Evolutionary conservation across 2,888 invertebrate genomes (phyloP), one percentile per base, ranked within the genome.

Genomic region (Chrysopilus asiliformis): DNA sequence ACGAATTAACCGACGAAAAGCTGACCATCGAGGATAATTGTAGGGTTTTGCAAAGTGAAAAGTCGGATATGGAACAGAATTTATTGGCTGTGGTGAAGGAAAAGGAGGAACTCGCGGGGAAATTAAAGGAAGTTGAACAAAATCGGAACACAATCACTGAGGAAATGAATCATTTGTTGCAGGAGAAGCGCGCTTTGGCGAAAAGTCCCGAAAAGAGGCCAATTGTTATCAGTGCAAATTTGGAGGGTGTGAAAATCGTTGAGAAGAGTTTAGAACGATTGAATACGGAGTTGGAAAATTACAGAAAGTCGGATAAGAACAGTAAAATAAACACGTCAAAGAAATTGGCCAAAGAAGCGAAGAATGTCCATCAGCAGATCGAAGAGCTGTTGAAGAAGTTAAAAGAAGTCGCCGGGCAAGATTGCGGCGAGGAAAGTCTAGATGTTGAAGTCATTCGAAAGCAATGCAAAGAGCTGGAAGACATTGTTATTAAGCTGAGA

Each of bases 1-100:
- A 65, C 32, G 66, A 70, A 42, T 52, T 74, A 27, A 67, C 64
- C 39, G 62, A 60, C 15, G 68, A 72, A 47, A 72, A 71, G 46
- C 62, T 58, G 40, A 51, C 53, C 35, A 52, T 74, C 20, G 60
- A 69, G 50, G 60, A 49, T 38, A 61, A 58, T 47, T 60, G 67
- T 44, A 55, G 67, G 45, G 46, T 60, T 38, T 49, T 72, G 19
- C 65, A 60, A 27, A 66, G 66, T 41, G 69, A 68, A 42, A 68
- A 68, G 38, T 50, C 53, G 3, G 41, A 47, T 4, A 42, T 60
- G 10, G 47, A 49, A 4, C 32, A 41, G 18, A 37, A 35, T 8
- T 34, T 32, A 10, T 20, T 24, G 3, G 9, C 4, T 14, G 14
- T 36, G 17, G 6, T 34, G 2, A 12, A 30, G 10, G 34, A 38